Evolutionary conservation across 2,113 vertebrate species (phyloP).

Genomic region (Nicator chloris): DNA sequence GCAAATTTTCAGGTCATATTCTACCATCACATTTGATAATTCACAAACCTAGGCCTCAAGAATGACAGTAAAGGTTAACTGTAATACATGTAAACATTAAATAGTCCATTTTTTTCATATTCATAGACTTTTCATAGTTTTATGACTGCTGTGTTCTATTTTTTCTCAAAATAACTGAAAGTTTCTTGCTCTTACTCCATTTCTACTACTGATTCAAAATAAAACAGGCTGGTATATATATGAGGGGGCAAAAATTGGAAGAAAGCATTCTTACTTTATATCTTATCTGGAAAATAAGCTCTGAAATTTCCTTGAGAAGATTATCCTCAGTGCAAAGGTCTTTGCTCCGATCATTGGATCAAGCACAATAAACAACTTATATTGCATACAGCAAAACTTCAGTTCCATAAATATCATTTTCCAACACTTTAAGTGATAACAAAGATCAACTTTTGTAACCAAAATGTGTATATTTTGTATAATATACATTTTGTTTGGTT

Average conservation of each 20-base stretch:
- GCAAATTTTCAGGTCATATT: not conserved
- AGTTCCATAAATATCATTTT: conserved; percentile 41
- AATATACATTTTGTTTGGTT: not conserved
- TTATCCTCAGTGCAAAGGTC: not conserved
- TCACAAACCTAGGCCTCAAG: not conserved
- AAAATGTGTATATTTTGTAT: not conserved
- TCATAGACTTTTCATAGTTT: not conserved
- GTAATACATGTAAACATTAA: not conserved
- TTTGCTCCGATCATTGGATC: not conserved
- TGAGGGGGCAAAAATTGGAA: not conserved
- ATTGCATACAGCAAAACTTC: not conserved
- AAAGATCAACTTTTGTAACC: conserved; percentile 23
- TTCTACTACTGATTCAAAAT: not conserved
- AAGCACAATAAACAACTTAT: not conserved
- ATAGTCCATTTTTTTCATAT: not conserved
- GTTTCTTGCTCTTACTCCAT: not conserved
- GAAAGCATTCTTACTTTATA: not conserved
- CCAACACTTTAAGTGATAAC: conserved; percentile 1
- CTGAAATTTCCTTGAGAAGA: not conserved
- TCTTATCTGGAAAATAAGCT: not conserved
- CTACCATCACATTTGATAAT: not conserved
- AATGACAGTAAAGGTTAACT: not conserved
- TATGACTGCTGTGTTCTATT: not conserved
- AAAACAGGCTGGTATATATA: not conserved
- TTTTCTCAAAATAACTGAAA: not conserved